A percentile compares a stretch with the other conserved stretches of the same genome.
These are phyloP conservation scores for Orthonychiurus folsomi DNA, from an alignment of 2,888 invertebrate species.

Conservation along the genomic window DNA sequence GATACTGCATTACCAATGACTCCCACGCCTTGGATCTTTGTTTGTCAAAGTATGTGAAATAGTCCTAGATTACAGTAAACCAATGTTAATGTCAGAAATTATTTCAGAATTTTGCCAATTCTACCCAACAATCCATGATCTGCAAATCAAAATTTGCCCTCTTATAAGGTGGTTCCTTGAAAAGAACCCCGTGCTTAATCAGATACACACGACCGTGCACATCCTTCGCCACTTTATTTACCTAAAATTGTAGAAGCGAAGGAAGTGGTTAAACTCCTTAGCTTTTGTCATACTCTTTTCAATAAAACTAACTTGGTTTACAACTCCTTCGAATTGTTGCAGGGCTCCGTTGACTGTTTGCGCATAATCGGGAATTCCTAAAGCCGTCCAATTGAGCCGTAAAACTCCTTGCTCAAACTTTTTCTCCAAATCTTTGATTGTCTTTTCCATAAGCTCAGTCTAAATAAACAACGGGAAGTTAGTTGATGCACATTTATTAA, in stretches of 20 bases:
- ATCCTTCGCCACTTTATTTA: constrained; percentile 46
- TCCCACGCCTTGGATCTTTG: constrained; percentile 61
- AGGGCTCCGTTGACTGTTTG: constrained; percentile 19
- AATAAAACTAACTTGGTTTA: constrained; percentile 20
- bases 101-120: neutral
- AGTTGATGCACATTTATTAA: too few relatives aligned
- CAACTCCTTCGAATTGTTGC: constrained; percentile 31
- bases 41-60: constrained; percentile 61
- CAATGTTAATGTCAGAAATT: constrained; percentile 4
- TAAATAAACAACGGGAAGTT: constrained; percentile 45
- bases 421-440: constrained; percentile 60
- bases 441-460: constrained; percentile 62
- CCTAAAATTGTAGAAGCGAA: too few relatives aligned
- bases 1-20: constrained; percentile 61
- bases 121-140: constrained; percentile 36
- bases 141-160: constrained; percentile 13
- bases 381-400: constrained; percentile 75
- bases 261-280: constrained; percentile 8
- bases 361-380: constrained; percentile 66
- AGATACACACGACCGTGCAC: constrained; percentile 47
- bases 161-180: constrained; percentile 32
- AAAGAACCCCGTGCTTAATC: constrained; percentile 43
- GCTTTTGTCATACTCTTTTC: neutral
- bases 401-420: constrained; percentile 70
- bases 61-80: constrained; percentile 49